phyloP scores from a whole-genome alignment of 2,888 invertebrate genomes.

The Platypus cylindrus region DNA sequence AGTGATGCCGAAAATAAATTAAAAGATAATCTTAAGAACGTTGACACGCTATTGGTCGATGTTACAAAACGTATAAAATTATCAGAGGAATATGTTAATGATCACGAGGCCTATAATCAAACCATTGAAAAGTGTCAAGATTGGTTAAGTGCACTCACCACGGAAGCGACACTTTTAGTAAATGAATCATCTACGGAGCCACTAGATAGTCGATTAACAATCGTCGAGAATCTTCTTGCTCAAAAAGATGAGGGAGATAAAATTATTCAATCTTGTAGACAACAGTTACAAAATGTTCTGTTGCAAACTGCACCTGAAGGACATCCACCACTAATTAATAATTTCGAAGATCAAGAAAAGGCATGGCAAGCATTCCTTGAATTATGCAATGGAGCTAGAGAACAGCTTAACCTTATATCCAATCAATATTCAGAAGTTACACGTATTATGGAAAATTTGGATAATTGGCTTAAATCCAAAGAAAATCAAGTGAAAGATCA shows the following conservation, averaged over 20 bases:
- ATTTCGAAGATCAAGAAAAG: slow-evolving; percentile 59
- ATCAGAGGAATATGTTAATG: slow-evolving; percentile 58
- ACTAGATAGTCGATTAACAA: slow-evolving; percentile 58
- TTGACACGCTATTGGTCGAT: slow-evolving; percentile 53
- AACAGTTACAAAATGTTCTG: slow-evolving; percentile 58
- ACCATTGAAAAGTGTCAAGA: slow-evolving; percentile 73
- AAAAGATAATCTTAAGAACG: slow-evolving; percentile 58
- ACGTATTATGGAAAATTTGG: slow-evolving; percentile 60
- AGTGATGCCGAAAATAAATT: slow-evolving; percentile 66
- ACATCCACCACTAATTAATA: slow-evolving; percentile 58
- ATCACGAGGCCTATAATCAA: slow-evolving; percentile 73
- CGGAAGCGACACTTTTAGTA: slow-evolving; percentile 63
- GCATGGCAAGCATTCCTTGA: slow-evolving; percentile 65
- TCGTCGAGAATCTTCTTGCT: slow-evolving; percentile 61
- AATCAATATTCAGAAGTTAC: slow-evolving; percentile 75
- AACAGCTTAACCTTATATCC: slow-evolving; percentile 61
- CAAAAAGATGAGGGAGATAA: slow-evolving; percentile 63
- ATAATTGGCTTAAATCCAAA: slow-evolving; percentile 74
- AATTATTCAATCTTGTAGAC: slow-evolving; percentile 54
- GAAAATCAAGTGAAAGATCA: slow-evolving; percentile 81
- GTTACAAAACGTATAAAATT: slow-evolving; percentile 52
- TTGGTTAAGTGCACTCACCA: slow-evolving; percentile 65
- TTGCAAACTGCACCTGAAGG: slow-evolving; percentile 66
- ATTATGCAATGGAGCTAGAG: slow-evolving; percentile 56
- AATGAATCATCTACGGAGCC: slow-evolving; percentile 70